These are phyloP conservation scores for Halcyon badia DNA, from an alignment of 2,797 vertebrate genomes.

Conservation along the genomic window DNA sequence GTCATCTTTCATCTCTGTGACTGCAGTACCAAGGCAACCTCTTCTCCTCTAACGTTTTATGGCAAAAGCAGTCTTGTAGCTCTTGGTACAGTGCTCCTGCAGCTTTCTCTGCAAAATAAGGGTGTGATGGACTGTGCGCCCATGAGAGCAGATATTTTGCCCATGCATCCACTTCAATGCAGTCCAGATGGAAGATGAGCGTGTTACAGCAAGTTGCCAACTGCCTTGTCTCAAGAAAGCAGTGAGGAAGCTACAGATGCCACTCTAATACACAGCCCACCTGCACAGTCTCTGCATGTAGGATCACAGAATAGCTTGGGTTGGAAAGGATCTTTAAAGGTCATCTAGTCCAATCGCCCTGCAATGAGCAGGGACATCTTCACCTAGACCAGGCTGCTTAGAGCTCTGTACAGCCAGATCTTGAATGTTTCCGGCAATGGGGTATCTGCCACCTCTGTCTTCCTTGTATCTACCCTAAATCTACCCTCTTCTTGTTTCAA, in stretches of 20 bases:
- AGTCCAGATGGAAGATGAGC: not conserved
- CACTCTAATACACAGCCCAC: not conserved
- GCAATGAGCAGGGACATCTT: not conserved
- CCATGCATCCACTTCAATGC: rapidly evolving
- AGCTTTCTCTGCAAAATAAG: not conserved
- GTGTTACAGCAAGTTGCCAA: not conserved
- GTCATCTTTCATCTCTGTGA: not conserved
- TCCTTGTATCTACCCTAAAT: too few relatives aligned
- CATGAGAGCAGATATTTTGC: rapidly evolving
- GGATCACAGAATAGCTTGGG: not conserved
- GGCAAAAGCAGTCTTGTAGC: not conserved
- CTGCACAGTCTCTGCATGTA: not conserved
- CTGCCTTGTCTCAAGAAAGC: not conserved
- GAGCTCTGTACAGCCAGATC: not conserved
- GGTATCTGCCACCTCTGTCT: not conserved
- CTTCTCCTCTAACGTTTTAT: not conserved
- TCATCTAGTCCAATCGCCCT: not conserved
- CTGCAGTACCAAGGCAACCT: not conserved
- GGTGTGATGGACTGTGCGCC: rapidly evolving
- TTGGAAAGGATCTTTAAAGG: not conserved
- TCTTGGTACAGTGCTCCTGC: not conserved
- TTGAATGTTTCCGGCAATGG: rapidly evolving
- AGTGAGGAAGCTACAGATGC: not conserved
- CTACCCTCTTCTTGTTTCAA: not conserved
- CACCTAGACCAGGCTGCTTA: not conserved